Evolutionary conservation across 2,113 vertebrate species (phyloP), one percentile per base, ranked within the genome.

Genomic region (Calyptommatus sinebrachiatus): DNA sequence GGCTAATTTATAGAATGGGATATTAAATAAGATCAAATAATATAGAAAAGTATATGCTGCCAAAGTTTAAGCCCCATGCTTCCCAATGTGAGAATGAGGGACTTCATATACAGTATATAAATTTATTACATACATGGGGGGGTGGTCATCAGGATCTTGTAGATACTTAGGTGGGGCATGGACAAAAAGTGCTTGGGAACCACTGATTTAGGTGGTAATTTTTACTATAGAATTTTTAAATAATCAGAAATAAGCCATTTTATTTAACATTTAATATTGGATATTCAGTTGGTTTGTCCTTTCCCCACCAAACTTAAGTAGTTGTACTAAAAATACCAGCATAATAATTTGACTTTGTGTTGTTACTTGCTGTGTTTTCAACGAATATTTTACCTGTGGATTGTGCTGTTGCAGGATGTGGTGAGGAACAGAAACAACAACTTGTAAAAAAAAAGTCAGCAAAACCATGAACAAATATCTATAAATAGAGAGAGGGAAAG

Each of bases 331-430:
- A 53, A 65, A 63, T n/a, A 22, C 22, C 29, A 62, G 8, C 45
- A 62, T 53, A 67, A 50, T 14, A 53, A 22, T 26, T 73, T 7
- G 10, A 67, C 6, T 73, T 73, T 80, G 67, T 48, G 50, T 73
- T 26, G 24, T 67, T 67, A 60, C 50, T 81, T 35, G 20, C 31
- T 61, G n/a, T n/a, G 46, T 60, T 62, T 80, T 68, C 46, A 81
- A 68, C 10, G 69, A 26, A 28, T 2, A 68, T 63, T 81, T 80
- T 69, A 81, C 20, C 26, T 74, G 65, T 24, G 20, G 50, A 68
- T 67, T 8, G 8, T 16, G 57, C 57, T 45, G 63, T 35, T 45
- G 67, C 79, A 74, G 72, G 66, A 76, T 75, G 73, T 48, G 35
- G 73, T 75, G 35, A 61, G 73, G 26, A 81, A 31, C 72, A 61